phyloP scores from a whole-genome alignment of 2,888 invertebrate species.

The Eilema depressum region DNA sequence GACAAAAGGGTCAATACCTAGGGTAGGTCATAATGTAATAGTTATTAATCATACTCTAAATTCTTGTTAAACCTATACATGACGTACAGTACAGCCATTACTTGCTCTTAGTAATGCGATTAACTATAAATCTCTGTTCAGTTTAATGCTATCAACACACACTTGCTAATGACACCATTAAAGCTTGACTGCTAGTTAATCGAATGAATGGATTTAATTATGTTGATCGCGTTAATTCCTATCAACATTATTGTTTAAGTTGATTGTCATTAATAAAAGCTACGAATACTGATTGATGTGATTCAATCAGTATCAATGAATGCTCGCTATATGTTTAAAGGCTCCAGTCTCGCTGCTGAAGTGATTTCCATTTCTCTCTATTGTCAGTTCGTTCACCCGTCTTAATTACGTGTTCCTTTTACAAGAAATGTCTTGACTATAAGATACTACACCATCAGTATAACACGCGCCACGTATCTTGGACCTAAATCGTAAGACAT shows the following conservation, averaged over 20 bases:
- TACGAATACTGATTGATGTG: not conserved
- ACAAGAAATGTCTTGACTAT: not conserved
- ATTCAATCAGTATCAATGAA: slow-evolving; percentile 1
- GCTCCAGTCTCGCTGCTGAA: not conserved
- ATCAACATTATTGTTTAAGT: too few relatives aligned
- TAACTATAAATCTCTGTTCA: not conserved
- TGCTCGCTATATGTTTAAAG: not conserved
- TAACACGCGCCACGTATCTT: too few relatives aligned
- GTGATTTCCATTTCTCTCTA: not conserved
- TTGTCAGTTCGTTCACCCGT: not conserved
- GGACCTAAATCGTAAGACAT: too few relatives aligned
- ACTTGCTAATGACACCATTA: not conserved
- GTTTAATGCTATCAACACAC: not conserved
- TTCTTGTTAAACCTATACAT: not conserved
- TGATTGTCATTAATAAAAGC: slow-evolving; percentile 8
- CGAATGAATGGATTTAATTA: slow-evolving; percentile 8
- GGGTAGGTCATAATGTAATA: too few relatives aligned
- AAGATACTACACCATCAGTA: not conserved
- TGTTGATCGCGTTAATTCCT: not conserved
- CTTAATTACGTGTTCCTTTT: not conserved
- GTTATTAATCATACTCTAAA: too few relatives aligned
- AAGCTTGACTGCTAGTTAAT: not conserved
- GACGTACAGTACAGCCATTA: not conserved
- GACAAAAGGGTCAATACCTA: too few relatives aligned
- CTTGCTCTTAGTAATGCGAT: not conserved